Evolutionary conservation across 2,888 invertebrate genomes (phyloP).

Genomic region (Idaea biselata): DNA sequence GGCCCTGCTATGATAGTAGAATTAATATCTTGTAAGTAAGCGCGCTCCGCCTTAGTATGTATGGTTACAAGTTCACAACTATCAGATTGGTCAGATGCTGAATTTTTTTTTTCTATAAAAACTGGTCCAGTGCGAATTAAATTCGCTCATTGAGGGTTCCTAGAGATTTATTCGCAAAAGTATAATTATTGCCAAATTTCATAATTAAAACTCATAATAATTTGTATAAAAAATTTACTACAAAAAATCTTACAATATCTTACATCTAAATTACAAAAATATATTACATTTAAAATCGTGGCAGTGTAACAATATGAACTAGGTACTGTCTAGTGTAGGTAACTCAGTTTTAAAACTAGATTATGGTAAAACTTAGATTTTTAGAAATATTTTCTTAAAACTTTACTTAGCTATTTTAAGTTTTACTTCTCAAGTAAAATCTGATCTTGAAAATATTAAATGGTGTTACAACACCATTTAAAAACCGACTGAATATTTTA

Average conservation of each 20-base stretch:
- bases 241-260: conserved; percentile 50
- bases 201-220: conserved; percentile 20
- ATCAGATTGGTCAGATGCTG: too few species aligned
- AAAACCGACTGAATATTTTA: too few species aligned
- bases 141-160: too few species aligned
- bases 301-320: conserved; percentile 49
- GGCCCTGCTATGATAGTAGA: too few species aligned
- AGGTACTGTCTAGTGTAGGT: conserved; percentile 45
- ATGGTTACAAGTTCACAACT: too few species aligned
- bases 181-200: too few species aligned
- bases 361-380: conserved; percentile 33
- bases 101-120: too few species aligned
- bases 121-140: too few species aligned
- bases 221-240: conserved; percentile 61
- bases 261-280: conserved; percentile 49
- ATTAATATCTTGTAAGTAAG: too few species aligned
- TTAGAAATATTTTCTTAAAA: conserved; percentile 32
- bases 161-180: too few species aligned
- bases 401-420: conserved; percentile 35
- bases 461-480: too few species aligned
- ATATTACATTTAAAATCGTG: conserved; percentile 58
- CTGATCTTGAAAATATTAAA: conserved; percentile 18
- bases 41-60: too few species aligned
- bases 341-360: conserved; percentile 44
- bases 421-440: conserved; percentile 27